A percentile compares a stretch with the other conserved stretches of the same genome.
Evolutionary conservation across 2,797 vertebrate species (phyloP).

Genomic region (Typhlichthys subterraneus): DNA sequence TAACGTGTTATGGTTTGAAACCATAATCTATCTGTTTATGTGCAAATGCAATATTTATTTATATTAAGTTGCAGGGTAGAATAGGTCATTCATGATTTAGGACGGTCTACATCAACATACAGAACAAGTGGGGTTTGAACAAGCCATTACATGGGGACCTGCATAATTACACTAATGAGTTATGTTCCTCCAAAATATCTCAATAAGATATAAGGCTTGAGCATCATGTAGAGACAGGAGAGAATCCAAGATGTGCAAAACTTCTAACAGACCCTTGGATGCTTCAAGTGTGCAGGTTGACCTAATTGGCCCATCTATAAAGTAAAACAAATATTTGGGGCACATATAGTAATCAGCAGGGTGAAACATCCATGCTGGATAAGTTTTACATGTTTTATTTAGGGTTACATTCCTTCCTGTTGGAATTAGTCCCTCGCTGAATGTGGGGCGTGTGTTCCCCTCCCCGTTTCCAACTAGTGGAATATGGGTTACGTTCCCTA

Average conservation of each 20-base stretch:
- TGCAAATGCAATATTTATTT: no score
- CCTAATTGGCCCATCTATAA: neutral
- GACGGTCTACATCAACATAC: no score
- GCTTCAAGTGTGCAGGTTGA: neutral
- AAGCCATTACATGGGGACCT: no score
- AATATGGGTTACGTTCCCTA: slow-evolving; percentile 41
- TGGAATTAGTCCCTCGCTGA: slow-evolving; percentile 3
- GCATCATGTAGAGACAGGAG: neutral
- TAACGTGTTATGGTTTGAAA: no score
- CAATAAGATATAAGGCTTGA: neutral
- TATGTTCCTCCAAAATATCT: neutral
- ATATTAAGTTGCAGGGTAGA: no score
- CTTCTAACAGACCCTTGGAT: neutral
- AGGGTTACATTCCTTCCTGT: neutral
- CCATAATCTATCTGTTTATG: no score
- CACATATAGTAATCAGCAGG: neutral
- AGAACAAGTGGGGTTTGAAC: no score
- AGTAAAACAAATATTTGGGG: slow-evolving; percentile 5
- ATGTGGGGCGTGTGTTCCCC: slow-evolving; percentile 8
- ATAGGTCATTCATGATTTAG: no score
- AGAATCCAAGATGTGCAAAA: neutral
- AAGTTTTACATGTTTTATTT: neutral
- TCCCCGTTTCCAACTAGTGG: slow-evolving; percentile 20
- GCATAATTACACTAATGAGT: no score
- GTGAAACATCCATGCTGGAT: neutral